phyloP scores from a whole-genome alignment of 2,888 invertebrate genomes.

The Zygogramma bicolorata region DNA sequence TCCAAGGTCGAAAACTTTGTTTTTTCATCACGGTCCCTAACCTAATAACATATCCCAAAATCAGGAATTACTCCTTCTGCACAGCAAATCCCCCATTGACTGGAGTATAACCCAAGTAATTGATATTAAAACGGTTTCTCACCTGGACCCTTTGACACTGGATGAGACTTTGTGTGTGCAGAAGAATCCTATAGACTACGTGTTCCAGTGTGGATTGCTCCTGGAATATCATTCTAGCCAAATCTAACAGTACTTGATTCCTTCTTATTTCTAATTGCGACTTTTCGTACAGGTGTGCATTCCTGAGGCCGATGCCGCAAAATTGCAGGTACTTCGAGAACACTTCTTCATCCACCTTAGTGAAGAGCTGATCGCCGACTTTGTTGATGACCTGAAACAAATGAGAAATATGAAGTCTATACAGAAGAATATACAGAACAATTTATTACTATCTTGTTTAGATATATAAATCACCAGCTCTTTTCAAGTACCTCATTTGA shows the following conservation, averaged over 20 bases:
- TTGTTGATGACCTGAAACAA: slow-evolving; percentile 85
- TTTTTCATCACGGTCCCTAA: no score
- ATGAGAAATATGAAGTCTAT: no score
- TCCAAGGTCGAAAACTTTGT: no score
- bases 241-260: slow-evolving; percentile 92
- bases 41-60: no score
- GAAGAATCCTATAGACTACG: slow-evolving; percentile 92
- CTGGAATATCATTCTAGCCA: slow-evolving; percentile 97
- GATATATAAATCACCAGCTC: no score
- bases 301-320: slow-evolving; percentile 94
- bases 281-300: slow-evolving; percentile 96
- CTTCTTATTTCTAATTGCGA: slow-evolving; percentile 95
- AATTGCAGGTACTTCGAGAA: slow-evolving; percentile 95
- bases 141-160: slow-evolving; percentile 96
- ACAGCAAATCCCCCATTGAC: no score
- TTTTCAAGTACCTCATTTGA: no score
- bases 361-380: slow-evolving; percentile 86
- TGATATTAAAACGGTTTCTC: slow-evolving; percentile 51
- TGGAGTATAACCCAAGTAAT: no score
- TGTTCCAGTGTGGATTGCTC: slow-evolving; percentile 97
- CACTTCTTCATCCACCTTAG: slow-evolving; percentile 88
- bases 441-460: no score
- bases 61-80: no score
- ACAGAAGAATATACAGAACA: no score
- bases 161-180: slow-evolving; percentile 93